Evolutionary conservation across 1,140 invertebrate species (phyloP), one percentile per base, ranked within the genome.

Genomic region (Planococcus citri): DNA sequence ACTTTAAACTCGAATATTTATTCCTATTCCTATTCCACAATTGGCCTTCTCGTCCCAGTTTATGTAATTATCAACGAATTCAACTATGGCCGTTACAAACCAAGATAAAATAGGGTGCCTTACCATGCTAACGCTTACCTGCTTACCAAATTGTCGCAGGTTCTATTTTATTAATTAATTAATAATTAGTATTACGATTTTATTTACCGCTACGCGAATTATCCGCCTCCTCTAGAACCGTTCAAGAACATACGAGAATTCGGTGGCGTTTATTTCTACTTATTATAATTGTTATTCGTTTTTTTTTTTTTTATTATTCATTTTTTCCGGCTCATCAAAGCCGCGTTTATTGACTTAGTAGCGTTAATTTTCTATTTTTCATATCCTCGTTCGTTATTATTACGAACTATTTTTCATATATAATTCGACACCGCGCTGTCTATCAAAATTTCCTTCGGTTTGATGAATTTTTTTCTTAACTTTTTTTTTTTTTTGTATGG

Each of bases 231-330:
- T 9, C 17, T 51, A 17, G 41, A 17, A 51, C 41, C 41, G 41
- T 20, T 9, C 12, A 6, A n/a, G n/a, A 9, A 51, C n/a, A 51
- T 51, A 33, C 3, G 12, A 12, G 17, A 3, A n/a, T 9, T 51
- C 41, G 41, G 41, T 51, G 41, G 41, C 41, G 41, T 51, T 51
- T 51, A 51, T 51, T 51, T 51, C 41, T 51, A 51, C 41, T 51
- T 51, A 51, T 51, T n/a, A n/a, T n/a, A n/a, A n/a, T n/a, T 51
- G 41, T 51, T 51, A n/a, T 51, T 51, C 41, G 41, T 51, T 51
- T 14, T 51, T 51, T 51, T 3, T 51, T n/a, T 51, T n/a, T 3
- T 17, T n/a, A n/a, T 37, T 37, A 8, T 37, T 37, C n/a, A n/a
- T n/a, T n/a, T 51, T 51, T 51, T 51, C 6, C 41, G 41, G 41